phyloP scores from a whole-genome alignment of 2,113 vertebrate species.

The Sander lucioperca region DNA sequence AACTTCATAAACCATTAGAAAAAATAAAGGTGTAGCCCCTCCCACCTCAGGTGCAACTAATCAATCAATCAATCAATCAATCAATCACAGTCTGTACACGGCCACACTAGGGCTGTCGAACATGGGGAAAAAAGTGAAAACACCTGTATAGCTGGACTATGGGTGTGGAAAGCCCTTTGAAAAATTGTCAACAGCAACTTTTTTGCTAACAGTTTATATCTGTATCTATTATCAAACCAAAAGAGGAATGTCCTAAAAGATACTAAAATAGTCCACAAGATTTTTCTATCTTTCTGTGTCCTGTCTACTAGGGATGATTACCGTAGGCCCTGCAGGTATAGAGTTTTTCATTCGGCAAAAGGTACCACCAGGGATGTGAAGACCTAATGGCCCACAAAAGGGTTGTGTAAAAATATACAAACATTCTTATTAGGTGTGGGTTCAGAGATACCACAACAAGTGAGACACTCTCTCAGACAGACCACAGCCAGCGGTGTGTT shows the following conservation, averaged over 20 bases:
- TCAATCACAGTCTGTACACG: neutral
- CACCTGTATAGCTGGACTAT: neutral
- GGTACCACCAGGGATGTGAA: neutral
- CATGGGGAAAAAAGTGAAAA: neutral
- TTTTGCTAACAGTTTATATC: neutral
- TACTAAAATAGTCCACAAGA: neutral
- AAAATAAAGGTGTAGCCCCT: too few species aligned
- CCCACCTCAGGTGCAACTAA: neutral
- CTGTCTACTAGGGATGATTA: neutral
- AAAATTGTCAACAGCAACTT: neutral
- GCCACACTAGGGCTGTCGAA: neutral
- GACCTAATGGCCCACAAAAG: neutral
- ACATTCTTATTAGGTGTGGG: too few species aligned
- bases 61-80: neutral
- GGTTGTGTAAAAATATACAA: neutral
- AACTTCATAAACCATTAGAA: neutral
- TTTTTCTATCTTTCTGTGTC: too few species aligned
- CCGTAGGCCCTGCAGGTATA: neutral
- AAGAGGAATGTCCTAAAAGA: neutral
- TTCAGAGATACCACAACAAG: too few species aligned
- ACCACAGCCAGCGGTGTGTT: too few species aligned
- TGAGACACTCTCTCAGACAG: too few species aligned
- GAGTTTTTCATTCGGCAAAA: neutral
- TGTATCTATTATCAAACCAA: neutral
- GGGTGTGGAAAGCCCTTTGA: neutral